These are phyloP conservation scores for Aldrovandia affinis DNA, from an alignment of 2,797 vertebrate genomes.

Conservation along the genomic window DNA sequence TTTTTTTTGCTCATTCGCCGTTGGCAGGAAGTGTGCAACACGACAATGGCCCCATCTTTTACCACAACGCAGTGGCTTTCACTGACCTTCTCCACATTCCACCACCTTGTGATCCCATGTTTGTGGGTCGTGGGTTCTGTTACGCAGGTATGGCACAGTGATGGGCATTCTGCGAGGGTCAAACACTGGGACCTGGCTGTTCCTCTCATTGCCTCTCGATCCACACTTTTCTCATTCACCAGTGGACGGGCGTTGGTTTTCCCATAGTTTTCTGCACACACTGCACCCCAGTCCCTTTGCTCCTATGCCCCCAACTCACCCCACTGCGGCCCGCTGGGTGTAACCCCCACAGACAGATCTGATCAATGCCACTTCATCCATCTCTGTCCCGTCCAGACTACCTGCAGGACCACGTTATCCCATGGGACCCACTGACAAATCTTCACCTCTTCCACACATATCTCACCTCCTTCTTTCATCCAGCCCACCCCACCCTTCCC, in stretches of 20 bases:
- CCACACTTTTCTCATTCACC: not conserved
- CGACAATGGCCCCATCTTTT: not conserved
- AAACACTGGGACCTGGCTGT: no score
- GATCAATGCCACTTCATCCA: slow-evolving; percentile 3
- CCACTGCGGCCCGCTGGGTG: not conserved
- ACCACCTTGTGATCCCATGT: not conserved
- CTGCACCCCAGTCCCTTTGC: not conserved
- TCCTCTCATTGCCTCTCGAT: no score
- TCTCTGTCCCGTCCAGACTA: not conserved
- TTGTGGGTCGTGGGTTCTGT: not conserved
- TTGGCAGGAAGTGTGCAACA: not conserved
- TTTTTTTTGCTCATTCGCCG: not conserved
- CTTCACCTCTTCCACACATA: not conserved
- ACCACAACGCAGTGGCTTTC: not conserved
- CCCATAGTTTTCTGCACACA: not conserved
- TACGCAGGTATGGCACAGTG: no score
- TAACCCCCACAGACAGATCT: slow-evolving; percentile 16
- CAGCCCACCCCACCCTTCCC: not conserved
- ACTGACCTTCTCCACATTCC: not conserved
- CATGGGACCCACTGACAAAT: not conserved
- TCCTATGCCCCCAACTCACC: slow-evolving; percentile 39
- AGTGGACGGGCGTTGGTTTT: not conserved
- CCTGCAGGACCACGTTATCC: not conserved
- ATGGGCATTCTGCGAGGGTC: no score
- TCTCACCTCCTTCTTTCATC: not conserved